Evolutionary conservation across 2,113 vertebrate species (phyloP).

Genomic region (Saccopteryx leptura): DNA sequence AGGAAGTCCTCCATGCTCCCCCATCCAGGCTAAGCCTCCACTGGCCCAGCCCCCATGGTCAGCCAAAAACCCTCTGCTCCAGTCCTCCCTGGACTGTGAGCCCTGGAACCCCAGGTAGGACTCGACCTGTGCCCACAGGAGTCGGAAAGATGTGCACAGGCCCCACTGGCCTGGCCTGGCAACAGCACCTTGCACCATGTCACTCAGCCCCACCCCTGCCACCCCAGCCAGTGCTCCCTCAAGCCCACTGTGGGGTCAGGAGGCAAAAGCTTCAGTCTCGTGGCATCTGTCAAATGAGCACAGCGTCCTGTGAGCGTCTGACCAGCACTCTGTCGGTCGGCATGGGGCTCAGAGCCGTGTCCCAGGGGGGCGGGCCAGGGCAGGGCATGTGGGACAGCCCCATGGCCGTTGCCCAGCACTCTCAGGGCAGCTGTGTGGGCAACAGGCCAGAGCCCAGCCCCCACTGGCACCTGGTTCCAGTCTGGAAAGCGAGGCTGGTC

Average conservation of each 20-base stretch:
- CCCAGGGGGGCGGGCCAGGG: rapidly evolving
- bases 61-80: neutral
- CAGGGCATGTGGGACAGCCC: neutral
- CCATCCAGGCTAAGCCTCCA: neutral
- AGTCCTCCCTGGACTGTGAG: neutral
- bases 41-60: neutral
- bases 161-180: neutral
- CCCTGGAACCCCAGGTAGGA: neutral
- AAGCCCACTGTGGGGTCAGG: neutral
- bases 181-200: neutral
- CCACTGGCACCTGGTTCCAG: rapidly evolving
- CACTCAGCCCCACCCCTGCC: neutral
- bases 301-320: neutral
- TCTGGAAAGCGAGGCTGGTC: neutral
- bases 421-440: neutral
- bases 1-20: neutral
- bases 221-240: rapidly evolving
- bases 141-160: rapidly evolving
- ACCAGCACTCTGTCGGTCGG: rapidly evolving
- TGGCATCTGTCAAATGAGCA: rapidly evolving
- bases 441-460: neutral
- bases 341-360: neutral
- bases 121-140: neutral
- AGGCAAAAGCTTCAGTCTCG: neutral
- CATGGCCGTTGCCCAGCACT: neutral